phyloP scores from a whole-genome alignment of 2,797 vertebrate species.

The Danio jaintianensis region DNA sequence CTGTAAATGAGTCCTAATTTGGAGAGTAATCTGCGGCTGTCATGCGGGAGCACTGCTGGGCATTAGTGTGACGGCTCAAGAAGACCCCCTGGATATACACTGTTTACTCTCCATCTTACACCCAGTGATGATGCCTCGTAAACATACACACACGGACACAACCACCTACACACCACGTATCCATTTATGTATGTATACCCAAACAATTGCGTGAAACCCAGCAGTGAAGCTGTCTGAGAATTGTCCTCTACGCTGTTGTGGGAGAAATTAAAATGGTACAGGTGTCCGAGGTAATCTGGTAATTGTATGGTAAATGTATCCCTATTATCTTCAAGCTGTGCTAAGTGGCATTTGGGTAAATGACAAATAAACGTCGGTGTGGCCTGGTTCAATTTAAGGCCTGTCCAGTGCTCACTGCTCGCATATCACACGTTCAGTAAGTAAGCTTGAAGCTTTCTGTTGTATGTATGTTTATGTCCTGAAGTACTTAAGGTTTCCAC shows the following conservation, averaged over 20 bases:
- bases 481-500: too few relatives aligned
- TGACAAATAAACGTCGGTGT: conserved; percentile 28
- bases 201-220: background rate
- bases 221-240: conserved; percentile 1
- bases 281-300: conserved; percentile 49
- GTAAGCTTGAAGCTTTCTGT: too few relatives aligned
- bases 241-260: conserved; percentile 28
- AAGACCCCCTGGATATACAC: conserved; percentile 76
- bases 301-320: conserved; percentile 40
- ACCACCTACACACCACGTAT: conserved; percentile 11
- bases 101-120: conserved; percentile 76
- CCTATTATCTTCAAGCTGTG: conserved; percentile 44
- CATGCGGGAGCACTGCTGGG: conserved; percentile 76
- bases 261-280: conserved; percentile 46
- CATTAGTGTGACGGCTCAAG: conserved; percentile 74
- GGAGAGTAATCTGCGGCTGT: conserved; percentile 79
- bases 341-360: conserved; percentile 42
- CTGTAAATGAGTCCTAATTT: conserved; percentile 82
- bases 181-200: conserved; percentile 25
- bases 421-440: conserved; percentile 42
- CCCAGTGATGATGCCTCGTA: conserved; percentile 66
- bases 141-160: conserved; percentile 25
- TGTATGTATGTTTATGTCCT: too few relatives aligned
- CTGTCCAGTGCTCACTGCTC: conserved; percentile 13
- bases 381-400: conserved; percentile 17